A percentile compares a stretch with the other conserved stretches of the same genome.
Conservation (phyloP, 2,888 invertebrate species). For the Pemphredon lugubris region DNA sequence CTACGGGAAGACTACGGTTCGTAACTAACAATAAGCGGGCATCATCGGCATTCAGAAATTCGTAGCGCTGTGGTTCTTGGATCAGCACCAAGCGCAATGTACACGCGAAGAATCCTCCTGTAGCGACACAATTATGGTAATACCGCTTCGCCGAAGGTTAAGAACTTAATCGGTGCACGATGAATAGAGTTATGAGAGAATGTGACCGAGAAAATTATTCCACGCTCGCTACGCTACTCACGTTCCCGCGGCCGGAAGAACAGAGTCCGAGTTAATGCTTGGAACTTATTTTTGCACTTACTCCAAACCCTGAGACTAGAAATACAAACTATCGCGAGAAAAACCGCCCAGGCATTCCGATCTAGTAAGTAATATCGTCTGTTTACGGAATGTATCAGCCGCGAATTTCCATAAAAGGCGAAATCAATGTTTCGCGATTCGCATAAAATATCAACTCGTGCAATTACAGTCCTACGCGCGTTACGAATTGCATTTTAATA, state of each 20-base stretch:
- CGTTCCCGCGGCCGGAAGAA: slow-evolving; percentile 60
- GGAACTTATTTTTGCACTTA: slow-evolving; percentile 48
- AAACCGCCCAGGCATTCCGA: slow-evolving; percentile 41
- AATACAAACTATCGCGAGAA: slow-evolving; percentile 44
- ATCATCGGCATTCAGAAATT: no score
- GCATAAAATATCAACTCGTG: no score
- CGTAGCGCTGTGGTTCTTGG: no score
- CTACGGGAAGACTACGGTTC: no score
- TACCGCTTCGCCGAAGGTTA: slow-evolving; percentile 36
- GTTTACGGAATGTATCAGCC: slow-evolving; percentile 21
- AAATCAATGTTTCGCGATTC: no score
- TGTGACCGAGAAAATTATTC: slow-evolving; percentile 53
- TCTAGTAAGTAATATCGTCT: slow-evolving; percentile 19
- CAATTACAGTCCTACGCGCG: no score
- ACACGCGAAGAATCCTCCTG: slow-evolving; percentile 14
- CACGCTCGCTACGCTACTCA: slow-evolving; percentile 46
- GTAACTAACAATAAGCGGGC: no score
- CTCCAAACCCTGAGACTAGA: slow-evolving; percentile 35
- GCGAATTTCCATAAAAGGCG: slow-evolving; percentile 12
- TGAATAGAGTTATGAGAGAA: slow-evolving; percentile 45
- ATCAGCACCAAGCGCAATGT: background rate
- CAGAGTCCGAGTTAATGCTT: slow-evolving; percentile 58
- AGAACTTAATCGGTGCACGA: slow-evolving; percentile 52
- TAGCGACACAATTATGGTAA: slow-evolving; percentile 20
- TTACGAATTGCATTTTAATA: no score